Conservation (phyloP, 30 jellyfish, hydroid and myxozoan genomes). For the Nemopilema nomurai region DNA sequence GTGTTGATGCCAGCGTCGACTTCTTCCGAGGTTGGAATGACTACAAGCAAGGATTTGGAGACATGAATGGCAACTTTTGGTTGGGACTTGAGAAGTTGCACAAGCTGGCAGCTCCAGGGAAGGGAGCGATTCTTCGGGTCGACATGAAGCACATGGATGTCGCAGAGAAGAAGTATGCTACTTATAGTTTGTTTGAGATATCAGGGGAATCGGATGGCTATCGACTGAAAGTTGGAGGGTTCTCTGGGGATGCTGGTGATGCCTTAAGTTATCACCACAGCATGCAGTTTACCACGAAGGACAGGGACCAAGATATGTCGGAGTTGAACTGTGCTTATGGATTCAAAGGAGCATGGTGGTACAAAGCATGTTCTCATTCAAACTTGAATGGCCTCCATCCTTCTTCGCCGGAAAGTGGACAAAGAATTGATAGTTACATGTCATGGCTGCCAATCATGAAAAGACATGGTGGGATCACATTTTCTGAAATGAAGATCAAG, state of each 20-base stretch:
- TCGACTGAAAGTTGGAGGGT: slow-evolving; percentile 6
- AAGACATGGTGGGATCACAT: background rate
- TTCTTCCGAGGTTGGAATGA: slow-evolving; percentile 36
- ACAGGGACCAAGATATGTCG: slow-evolving; percentile 20
- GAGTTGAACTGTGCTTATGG: slow-evolving; percentile 10
- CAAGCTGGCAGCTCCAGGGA: slow-evolving; percentile 37
- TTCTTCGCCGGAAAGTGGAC: background rate
- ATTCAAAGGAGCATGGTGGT: slow-evolving; percentile 50
- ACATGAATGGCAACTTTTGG: slow-evolving; percentile 39
- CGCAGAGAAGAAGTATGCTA: slow-evolving; percentile 12
- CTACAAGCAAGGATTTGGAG: slow-evolving; percentile 44
- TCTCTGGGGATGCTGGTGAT: slow-evolving; percentile 41
- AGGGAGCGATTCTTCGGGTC: slow-evolving; percentile 21
- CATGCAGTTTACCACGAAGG: slow-evolving; percentile 1
- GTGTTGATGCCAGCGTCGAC: slow-evolving; percentile 30
- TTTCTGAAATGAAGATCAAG: slow-evolving; percentile 19
- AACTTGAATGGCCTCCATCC: slow-evolving; percentile 8
- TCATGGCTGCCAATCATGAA: background rate
- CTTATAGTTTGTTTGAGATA: slow-evolving; percentile 6
- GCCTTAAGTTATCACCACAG: slow-evolving; percentile 5
- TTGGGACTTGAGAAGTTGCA: slow-evolving; percentile 32
- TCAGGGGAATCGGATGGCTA: slow-evolving; percentile 33
- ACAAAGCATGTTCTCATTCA: slow-evolving; percentile 10
- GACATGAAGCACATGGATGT: background rate
- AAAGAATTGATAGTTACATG: background rate